Conservation (phyloP, 2,888 invertebrate species). For the Xestia ashworthii region DNA sequence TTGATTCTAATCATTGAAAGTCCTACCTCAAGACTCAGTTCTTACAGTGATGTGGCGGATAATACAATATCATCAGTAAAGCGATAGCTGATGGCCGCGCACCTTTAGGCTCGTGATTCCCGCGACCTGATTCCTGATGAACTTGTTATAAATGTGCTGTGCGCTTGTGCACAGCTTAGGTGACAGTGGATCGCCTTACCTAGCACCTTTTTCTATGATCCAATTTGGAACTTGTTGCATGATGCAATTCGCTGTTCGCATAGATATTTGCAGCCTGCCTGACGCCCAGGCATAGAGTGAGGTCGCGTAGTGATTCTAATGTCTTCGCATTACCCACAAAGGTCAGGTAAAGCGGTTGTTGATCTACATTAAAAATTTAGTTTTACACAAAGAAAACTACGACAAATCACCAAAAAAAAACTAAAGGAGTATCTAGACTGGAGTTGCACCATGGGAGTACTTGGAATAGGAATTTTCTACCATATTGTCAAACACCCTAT, state of each 20-base stretch:
- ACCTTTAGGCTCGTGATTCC: too few species aligned
- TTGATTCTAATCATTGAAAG: too few species aligned
- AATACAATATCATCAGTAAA: too few species aligned
- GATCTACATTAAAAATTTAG: neutral
- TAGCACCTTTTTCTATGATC: neutral
- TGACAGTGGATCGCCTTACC: neutral
- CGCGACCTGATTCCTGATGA: too few species aligned
- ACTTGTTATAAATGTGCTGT: too few species aligned
- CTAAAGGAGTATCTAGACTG: neutral
- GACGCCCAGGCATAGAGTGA: neutral
- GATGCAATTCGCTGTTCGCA: neutral
- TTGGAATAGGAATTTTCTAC: neutral
- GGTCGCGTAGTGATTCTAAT: neutral
- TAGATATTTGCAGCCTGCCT: neutral
- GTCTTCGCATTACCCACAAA: neutral
- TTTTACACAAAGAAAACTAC: neutral
- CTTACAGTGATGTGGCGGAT: too few species aligned
- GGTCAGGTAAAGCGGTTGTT: neutral
- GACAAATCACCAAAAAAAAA: neutral
- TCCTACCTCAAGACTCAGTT: too few species aligned
- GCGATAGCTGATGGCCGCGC: too few species aligned
- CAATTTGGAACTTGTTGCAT: neutral
- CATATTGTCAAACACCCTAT: constrained; percentile 14
- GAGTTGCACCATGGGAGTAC: neutral
- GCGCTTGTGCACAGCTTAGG: neutral